Evolutionary conservation across 2,888 invertebrate genomes (phyloP).

Genomic region (Pyrocoelia pectoralis): DNA sequence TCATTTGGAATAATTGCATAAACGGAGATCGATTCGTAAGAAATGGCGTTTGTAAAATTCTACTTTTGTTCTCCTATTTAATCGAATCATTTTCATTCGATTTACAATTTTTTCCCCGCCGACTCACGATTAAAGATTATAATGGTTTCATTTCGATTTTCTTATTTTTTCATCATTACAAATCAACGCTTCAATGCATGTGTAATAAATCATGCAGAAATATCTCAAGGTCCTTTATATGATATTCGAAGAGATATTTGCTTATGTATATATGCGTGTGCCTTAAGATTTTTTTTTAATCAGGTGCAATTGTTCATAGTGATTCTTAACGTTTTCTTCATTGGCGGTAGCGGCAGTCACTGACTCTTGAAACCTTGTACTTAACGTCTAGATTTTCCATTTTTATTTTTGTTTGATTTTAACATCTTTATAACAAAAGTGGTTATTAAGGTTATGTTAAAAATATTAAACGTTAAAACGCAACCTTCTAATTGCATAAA

Average conservation of each 20-base stretch:
- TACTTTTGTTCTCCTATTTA: too few species aligned
- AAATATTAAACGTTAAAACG: slow-evolving; percentile 10
- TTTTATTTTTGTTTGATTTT: slow-evolving; percentile 17
- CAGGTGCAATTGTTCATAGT: slow-evolving; percentile 37
- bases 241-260: slow-evolving; percentile 33
- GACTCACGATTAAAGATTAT: background rate
- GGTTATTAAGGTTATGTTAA: slow-evolving; percentile 21
- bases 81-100: background rate
- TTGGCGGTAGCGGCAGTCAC: slow-evolving; percentile 32
- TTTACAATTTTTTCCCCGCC: background rate
- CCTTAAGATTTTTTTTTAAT: slow-evolving; percentile 37
- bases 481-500: slow-evolving; percentile 5
- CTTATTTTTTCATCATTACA: slow-evolving; percentile 6
- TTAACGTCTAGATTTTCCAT: slow-evolving; percentile 32
- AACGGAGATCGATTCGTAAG: background rate
- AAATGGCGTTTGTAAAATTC: background rate
- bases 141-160: background rate
- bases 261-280: slow-evolving; percentile 36
- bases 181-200: slow-evolving; percentile 6
- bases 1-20: background rate
- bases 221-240: slow-evolving; percentile 34
- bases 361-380: slow-evolving; percentile 29
- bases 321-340: slow-evolving; percentile 35
- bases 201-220: slow-evolving; percentile 39
- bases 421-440: slow-evolving; percentile 35